Evolutionary conservation across 2,797 vertebrate species (phyloP), one percentile per base, ranked within the genome.

Genomic region (Picus viridis): DNA sequence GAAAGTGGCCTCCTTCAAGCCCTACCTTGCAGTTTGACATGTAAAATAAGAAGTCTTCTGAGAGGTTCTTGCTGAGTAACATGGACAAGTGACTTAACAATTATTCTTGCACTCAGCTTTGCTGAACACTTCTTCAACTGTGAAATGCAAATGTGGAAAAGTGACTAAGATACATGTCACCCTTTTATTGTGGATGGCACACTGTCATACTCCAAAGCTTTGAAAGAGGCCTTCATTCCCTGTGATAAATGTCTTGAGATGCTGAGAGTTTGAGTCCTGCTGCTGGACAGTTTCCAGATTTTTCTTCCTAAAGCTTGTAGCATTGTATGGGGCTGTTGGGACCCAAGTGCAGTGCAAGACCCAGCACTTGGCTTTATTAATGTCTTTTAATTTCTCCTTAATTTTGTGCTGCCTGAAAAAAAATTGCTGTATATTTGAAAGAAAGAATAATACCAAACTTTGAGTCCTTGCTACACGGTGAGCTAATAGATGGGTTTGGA

Each of bases 151-250:
- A 86, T 58, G 36, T 81, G 89, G 64, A 63, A 34, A 41, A 57
- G 76, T 73, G 82, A 83, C 73, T 65, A 30, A 91, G 62, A 20
- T 41, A 45, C 0, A 0, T 24, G 41, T 62, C 61, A 36, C 32
- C 41, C 43, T 74, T 84, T 94, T 53, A 74, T 94, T 77, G 81
- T 49, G 69, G 61, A 64, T 12, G 8, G 71, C 57, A 47, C 30
- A 64, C 75, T 51, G 34, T 53, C 67, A 64, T 24, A 26, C 5
- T 63, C 71, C 3, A 3, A 61, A 84, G 51, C 69, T 32, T 6
- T 59, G 73, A 53, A 70, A 78, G 72, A 78, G 80, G 73, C 57
- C 87, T 94, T 92, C 13, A 8, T 92, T 81, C 65, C 72, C 73
- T 72, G 34, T 73, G 45, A 17, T 56, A 51, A 78, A 68, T 36